Conservation (phyloP, 2,888 invertebrate species). For the Temnothorax unifasciatus region DNA sequence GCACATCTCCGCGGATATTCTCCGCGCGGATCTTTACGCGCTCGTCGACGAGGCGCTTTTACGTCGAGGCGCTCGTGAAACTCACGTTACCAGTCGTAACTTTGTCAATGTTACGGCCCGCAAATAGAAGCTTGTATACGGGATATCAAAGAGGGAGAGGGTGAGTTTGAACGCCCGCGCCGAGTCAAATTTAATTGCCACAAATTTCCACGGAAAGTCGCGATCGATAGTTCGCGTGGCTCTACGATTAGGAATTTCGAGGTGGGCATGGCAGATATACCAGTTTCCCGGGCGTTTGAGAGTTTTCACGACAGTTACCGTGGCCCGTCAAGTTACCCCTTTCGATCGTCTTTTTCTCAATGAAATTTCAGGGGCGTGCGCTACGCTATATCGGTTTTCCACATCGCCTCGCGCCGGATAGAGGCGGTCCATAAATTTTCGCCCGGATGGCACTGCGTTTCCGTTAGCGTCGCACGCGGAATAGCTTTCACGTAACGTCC, state of each 20-base stretch:
- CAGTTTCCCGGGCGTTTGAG: neutral
- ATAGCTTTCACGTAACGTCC: constrained; percentile 48
- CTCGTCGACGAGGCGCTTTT: neutral
- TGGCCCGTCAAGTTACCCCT: neutral
- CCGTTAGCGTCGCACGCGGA: constrained; percentile 34
- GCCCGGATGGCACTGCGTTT: constrained; percentile 46
- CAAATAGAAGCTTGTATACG: constrained; percentile 11
- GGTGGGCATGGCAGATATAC: neutral
- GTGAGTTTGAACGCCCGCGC: neutral
- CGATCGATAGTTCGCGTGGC: neutral
- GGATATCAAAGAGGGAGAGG: neutral
- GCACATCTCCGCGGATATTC: neutral
- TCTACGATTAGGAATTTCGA: constrained; percentile 13
- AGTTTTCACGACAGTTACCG: neutral
- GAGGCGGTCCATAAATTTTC: constrained; percentile 53
- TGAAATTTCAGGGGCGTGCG: constrained; percentile 26
- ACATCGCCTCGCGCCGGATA: neutral
- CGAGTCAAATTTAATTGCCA: constrained; percentile 18
- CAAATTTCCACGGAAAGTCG: constrained; percentile 1
- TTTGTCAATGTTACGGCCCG: constrained; percentile 19
- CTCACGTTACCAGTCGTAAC: constrained; percentile 24
- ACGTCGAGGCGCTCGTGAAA: constrained; percentile 20
- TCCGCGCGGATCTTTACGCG: neutral
- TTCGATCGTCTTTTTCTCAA: constrained; percentile 6
- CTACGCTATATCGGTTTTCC: constrained; percentile 52